phyloP scores from a whole-genome alignment of 2,797 vertebrate species.

The Buceros bicornis region DNA sequence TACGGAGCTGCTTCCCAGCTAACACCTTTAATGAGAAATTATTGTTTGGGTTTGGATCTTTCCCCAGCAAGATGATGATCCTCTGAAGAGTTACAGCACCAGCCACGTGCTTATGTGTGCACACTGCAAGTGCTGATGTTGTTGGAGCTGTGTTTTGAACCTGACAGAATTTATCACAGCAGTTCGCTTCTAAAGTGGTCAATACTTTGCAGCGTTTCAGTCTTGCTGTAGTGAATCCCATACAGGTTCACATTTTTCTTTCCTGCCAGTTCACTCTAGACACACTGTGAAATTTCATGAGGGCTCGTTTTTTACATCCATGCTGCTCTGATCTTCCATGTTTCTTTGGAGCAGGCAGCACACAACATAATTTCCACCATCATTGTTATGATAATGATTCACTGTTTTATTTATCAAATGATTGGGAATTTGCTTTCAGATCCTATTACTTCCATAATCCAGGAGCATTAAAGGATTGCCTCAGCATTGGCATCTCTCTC shows the following conservation, averaged over 20 bases:
- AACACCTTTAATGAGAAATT: constrained; percentile 7
- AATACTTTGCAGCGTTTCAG: background rate
- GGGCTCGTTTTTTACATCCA: background rate
- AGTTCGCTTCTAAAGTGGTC: background rate
- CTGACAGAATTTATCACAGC: background rate
- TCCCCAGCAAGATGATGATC: background rate
- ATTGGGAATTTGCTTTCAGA: background rate
- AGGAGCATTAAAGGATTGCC: background rate
- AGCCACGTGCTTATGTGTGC: background rate
- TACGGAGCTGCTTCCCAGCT: background rate
- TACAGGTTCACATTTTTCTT: background rate
- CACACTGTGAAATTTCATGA: background rate
- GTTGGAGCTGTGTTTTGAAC: background rate
- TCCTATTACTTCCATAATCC: background rate
- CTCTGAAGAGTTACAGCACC: background rate
- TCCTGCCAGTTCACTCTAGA: background rate
- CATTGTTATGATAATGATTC: background rate
- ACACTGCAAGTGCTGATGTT: background rate
- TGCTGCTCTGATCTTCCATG: background rate
- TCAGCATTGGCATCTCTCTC: background rate
- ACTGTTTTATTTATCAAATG: background rate
- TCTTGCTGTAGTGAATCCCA: background rate
- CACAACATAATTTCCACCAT: background rate
- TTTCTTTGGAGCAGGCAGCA: background rate
- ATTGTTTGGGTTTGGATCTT: constrained; percentile 18